Conservation (phyloP, 2,113 vertebrate species). For the Gracilinanus agilis region DNA sequence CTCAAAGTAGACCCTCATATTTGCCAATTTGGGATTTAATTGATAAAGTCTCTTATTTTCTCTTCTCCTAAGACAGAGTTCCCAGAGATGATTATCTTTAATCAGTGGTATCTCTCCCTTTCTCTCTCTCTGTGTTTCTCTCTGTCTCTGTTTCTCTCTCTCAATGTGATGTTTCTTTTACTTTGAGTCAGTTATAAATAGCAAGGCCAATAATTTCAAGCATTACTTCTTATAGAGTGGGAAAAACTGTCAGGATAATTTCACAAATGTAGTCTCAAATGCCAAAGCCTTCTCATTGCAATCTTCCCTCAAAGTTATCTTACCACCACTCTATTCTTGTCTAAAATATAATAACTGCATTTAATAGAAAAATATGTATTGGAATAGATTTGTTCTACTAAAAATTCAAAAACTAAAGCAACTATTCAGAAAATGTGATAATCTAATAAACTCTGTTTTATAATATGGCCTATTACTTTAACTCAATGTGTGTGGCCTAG, state of each 20-base stretch:
- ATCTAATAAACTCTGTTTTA: slow-evolving; percentile 66
- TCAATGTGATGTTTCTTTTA: not conserved
- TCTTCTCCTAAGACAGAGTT: not conserved
- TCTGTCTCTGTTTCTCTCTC: not conserved
- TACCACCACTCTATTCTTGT: not conserved
- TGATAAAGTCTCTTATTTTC: not conserved
- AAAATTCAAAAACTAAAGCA: slow-evolving; percentile 43
- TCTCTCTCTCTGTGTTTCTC: too few species aligned
- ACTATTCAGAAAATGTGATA: slow-evolving; percentile 15
- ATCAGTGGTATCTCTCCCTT: too few species aligned
- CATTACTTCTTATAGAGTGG: not conserved
- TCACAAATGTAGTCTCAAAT: not conserved
- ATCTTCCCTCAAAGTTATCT: not conserved
- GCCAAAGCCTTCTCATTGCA: not conserved
- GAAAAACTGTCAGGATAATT: not conserved
- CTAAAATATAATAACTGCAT: slow-evolving; percentile 1
- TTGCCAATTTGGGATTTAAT: not conserved
- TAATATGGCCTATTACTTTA: slow-evolving; percentile 41
- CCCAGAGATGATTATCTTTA: not conserved
- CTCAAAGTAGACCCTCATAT: not conserved
- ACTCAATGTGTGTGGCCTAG: slow-evolving; percentile 36
- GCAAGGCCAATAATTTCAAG: not conserved
- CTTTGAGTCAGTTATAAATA: not conserved
- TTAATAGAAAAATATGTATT: slow-evolving; percentile 10
- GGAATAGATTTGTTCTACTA: slow-evolving; percentile 22